Evolutionary conservation across 2,113 vertebrate genomes (phyloP).

Genomic region (Menidia beryllina): DNA sequence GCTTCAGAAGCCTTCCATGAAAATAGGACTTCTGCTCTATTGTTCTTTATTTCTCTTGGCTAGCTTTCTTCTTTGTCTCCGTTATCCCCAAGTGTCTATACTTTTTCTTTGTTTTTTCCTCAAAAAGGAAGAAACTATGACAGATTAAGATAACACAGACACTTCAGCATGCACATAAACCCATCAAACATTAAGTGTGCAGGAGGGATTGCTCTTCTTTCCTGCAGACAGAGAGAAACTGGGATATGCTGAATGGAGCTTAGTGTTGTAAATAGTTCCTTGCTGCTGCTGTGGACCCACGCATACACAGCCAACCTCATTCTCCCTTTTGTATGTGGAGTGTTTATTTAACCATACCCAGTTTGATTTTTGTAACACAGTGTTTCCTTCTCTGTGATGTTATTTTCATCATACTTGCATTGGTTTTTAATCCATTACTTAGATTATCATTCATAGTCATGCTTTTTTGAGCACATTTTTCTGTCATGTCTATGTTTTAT

Average conservation of each 20-base stretch:
- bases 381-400: background rate
- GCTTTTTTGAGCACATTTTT: too few relatives aligned
- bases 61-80: background rate
- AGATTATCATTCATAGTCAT: background rate
- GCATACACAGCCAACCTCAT: constrained; percentile 11
- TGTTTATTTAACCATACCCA: constrained; percentile 6
- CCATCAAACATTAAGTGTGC: constrained; percentile 35
- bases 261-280: constrained; percentile 49
- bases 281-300: constrained; percentile 26
- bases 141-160: constrained; percentile 15
- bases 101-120: constrained; percentile 30
- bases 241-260: constrained; percentile 57
- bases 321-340: constrained; percentile 9
- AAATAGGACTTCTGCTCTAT: background rate
- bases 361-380: background rate
- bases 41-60: background rate
- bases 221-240: constrained; percentile 52
- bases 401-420: constrained; percentile 8
- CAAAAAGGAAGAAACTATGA: constrained; percentile 18
- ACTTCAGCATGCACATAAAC: background rate
- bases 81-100: constrained; percentile 1
- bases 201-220: constrained; percentile 26
- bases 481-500: too few relatives aligned
- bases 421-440: background rate
- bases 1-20: background rate